Evolutionary conservation across 2,888 invertebrate genomes (phyloP).

Genomic region (Cyclophora albipunctata): DNA sequence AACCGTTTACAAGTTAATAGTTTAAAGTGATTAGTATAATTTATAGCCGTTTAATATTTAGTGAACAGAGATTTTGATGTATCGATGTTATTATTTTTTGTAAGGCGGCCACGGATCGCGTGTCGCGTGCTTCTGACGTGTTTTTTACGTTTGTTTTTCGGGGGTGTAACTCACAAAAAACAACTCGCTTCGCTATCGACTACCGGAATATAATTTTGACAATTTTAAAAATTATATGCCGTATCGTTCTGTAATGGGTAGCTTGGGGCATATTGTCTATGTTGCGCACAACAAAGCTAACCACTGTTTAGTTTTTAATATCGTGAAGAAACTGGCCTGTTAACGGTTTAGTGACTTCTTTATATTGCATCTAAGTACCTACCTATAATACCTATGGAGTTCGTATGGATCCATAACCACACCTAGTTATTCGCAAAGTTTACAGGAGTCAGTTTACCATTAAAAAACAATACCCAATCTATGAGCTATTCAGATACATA

Average conservation of each 20-base stretch:
- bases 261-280: conserved; percentile 39
- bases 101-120: conserved; percentile 56
- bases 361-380: not conserved
- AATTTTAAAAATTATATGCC: conserved; percentile 71
- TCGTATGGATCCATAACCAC: too few species aligned
- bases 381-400: too few species aligned
- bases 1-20: conserved; percentile 47
- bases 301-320: not conserved
- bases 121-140: conserved; percentile 65
- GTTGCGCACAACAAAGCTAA: conserved; percentile 1
- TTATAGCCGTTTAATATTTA: conserved; percentile 71
- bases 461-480: too few species aligned
- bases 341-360: not conserved
- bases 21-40: conserved; percentile 70
- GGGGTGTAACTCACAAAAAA: conserved; percentile 61
- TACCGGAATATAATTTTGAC: conserved; percentile 74
- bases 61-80: conserved; percentile 60
- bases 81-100: conserved; percentile 58
- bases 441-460: too few species aligned
- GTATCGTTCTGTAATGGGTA: conserved; percentile 58
- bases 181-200: conserved; percentile 62
- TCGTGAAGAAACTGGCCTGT: not conserved
- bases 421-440: too few species aligned
- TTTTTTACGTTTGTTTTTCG: conserved; percentile 55
- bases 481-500: too few species aligned